Evolutionary conservation across 2,797 vertebrate species (phyloP).

Genomic region (Silurus lanzhouensis): DNA sequence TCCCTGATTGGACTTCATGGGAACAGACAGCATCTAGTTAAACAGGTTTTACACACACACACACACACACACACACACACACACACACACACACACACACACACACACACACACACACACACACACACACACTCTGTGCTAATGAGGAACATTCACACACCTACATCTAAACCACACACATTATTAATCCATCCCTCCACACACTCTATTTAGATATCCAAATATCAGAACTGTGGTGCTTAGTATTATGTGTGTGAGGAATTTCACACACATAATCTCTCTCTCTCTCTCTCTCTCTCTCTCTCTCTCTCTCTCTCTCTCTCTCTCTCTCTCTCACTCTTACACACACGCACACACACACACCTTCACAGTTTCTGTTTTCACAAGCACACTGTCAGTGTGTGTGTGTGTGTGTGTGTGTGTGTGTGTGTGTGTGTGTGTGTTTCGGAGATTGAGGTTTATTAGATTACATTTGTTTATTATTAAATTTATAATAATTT

Average conservation of each 20-base stretch:
- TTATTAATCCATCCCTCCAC: not conserved
- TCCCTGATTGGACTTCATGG: not conserved
- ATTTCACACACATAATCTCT: constrained; percentile 42
- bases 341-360: not conserved
- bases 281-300: too few relatives aligned
- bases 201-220: constrained; percentile 10
- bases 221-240: constrained; percentile 26
- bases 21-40: not conserved
- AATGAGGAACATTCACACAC: not conserved
- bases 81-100: not conserved
- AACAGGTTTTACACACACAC: not conserved
- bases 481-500: too few relatives aligned
- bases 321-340: too few relatives aligned
- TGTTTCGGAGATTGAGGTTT: not conserved
- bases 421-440: constrained; percentile 20
- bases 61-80: not conserved
- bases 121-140: not conserved
- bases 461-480: too few relatives aligned
- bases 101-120: not conserved
- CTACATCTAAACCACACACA: not conserved
- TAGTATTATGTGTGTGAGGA: constrained; percentile 43
- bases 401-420: constrained; percentile 3
- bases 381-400: too few relatives aligned
- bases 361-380: not conserved
- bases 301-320: too few relatives aligned